Base-by-base conservation (phyloP, 2,113 vertebrate species). In the Gasterosteus aculeatus region DNA sequence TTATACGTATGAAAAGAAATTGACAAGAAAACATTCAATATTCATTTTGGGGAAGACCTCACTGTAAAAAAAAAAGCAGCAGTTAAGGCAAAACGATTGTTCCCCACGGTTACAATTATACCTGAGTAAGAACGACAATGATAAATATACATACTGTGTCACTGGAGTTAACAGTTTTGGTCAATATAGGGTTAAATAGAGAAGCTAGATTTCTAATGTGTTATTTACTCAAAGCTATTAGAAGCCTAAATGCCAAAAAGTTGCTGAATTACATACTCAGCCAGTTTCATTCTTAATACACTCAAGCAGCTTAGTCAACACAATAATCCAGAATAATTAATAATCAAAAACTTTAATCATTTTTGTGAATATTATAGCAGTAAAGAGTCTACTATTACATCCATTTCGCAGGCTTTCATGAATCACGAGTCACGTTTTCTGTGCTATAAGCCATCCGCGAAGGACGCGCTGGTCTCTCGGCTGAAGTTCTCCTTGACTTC, bases 401-500 rank as follows among this genome's bases (percentile, higher is more conserved):
- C 41, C 11, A 5, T 67, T 65, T 35, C 9, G 62, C 68, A 51
- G 53, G 62, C 64, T 64, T 44, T 14, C 63, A 26, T 49, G 11
- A 42, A 62, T 53, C 63, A 49, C 22, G 59, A 7, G 18, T 18
- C 0, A 62, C 29, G 46, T 4, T 44, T 29, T 60, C 39, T 81
- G 83, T 81, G 74, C 89, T 96, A 97, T 89, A 96, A 95, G 83
- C 95, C 96, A 33, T 95, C 96, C n/a, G 94, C 92, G 91, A 96
- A 97, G 63, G 95, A 92, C 80, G 92, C 87, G 56, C 72, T 90
- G 83, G 46, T 90, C 88, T 98, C 97, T 93, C 95, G 95, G 83
- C 96, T 96, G 83, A 99, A 95, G 42, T 92, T 91, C 90, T 99
- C 96, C 92, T 96, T 99, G 56, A 96, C 94, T 67, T 99, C 96